These are phyloP conservation scores for Anodontia alba DNA, from an alignment of 2,888 invertebrate species.

Conservation along the genomic window DNA sequence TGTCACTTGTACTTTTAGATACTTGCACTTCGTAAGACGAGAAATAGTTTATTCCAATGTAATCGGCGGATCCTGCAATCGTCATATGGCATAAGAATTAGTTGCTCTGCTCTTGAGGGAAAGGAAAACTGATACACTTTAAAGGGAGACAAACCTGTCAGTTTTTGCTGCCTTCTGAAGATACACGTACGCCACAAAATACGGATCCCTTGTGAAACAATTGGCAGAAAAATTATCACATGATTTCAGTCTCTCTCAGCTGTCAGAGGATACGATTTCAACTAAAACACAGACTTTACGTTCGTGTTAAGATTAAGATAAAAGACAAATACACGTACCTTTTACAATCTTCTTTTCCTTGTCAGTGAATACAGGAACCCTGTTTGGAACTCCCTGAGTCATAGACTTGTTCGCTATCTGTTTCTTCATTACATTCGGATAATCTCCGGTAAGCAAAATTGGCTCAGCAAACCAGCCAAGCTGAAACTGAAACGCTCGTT, in stretches of 20 bases:
- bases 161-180: no score
- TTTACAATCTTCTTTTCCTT: conserved; percentile 75
- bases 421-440: conserved; percentile 68
- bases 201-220: no score
- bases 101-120: background rate
- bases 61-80: conserved; percentile 49
- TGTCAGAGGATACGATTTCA: no score
- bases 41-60: conserved; percentile 44
- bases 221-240: no score
- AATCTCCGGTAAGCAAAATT: conserved; percentile 86
- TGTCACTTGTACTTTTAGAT: background rate
- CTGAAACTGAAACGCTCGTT: conserved; percentile 61
- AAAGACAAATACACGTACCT: no score
- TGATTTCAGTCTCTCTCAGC: no score
- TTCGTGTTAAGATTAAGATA: no score
- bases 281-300: no score
- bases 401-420: conserved; percentile 66
- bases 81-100: no score
- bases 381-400: conserved; percentile 66
- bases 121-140: no score
- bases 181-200: no score
- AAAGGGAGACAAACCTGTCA: background rate
- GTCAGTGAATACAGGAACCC: conserved; percentile 79
- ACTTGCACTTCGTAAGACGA: conserved; percentile 28
- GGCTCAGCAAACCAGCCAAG: conserved; percentile 80